Percentiles rank a stretch among this genome's conserved stretches.
Evolutionary conservation across 1,140 invertebrate species (phyloP).

Genomic region (Drosophila quadrilineata): DNA sequence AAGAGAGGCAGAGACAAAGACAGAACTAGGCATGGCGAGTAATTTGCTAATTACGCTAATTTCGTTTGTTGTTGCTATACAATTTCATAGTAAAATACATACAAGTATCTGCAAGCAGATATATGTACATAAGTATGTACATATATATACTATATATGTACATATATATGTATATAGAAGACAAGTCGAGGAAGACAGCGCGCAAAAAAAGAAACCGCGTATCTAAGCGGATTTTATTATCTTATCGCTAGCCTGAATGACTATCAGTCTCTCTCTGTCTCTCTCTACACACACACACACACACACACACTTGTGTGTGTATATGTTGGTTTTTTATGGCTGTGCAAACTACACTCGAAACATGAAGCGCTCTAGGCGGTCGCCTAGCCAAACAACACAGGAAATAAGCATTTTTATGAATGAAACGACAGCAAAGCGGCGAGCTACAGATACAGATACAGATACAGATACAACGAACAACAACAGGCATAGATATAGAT

Average conservation of each 20-base stretch:
- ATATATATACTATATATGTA: conserved; percentile 13
- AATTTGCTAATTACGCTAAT: conserved; percentile 78
- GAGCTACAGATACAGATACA: conserved; percentile 29
- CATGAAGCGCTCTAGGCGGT: conserved; percentile 51
- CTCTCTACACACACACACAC: too few species aligned
- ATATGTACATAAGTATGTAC: too few species aligned
- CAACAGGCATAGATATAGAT: conserved; percentile 23
- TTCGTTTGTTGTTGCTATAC: conserved; percentile 69
- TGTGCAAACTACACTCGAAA: conserved; percentile 63
- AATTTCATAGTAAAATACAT: conserved; percentile 71
- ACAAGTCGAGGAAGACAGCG: conserved; percentile 27
- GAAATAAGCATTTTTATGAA: conserved; percentile 79
- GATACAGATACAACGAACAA: conserved; percentile 8
- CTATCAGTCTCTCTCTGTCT: conserved; percentile 44
- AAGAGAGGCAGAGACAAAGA: conserved; percentile 18
- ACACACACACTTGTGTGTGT: conserved; percentile 32
- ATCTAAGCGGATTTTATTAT: conserved; percentile 79
- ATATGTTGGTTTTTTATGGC: conserved; percentile 54
- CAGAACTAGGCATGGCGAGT: conserved; percentile 38
- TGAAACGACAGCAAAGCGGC: conserved; percentile 69
- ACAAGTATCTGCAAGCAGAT: too few species aligned
- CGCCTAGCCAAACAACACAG: conserved; percentile 64
- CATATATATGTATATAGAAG: conserved; percentile 4
- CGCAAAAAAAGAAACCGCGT: conserved; percentile 61
- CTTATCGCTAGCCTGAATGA: conserved; percentile 67